Base-by-base conservation (phyloP, 1,140 invertebrate species). In the Orussus abietinus region DNA sequence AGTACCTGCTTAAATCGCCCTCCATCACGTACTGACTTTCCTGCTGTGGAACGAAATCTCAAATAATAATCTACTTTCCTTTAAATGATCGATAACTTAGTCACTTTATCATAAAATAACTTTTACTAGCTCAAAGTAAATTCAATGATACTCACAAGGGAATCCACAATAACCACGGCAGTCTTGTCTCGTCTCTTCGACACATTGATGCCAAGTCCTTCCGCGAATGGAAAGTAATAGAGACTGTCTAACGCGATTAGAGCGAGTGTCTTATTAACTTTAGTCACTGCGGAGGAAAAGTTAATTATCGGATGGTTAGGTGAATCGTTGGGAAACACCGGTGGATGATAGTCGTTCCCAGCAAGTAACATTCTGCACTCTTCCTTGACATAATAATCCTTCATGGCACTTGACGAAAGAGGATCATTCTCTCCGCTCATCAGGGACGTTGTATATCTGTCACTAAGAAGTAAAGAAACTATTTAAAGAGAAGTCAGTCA, bases 181-280 rank as follows among this genome's bases (percentile, higher is more conserved):
- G 84, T 85, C 62, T 79, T 81, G 53, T 86, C 78, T 30, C 69
- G 73, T 20, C 62, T 71, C 19, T 71, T 77, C 9, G 64, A 58
- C n/a, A 85, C 64, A 59, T 86, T 78, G 13, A 86, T 75, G 1
- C 86, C 86, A 17, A 92, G 72, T 17, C 77, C 76, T 57, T 87
- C 79, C 5, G 85, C 81, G 64, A 88, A 88, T 53, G 84, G 77
- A 44, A 78, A 78, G 56, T 84, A 86, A 18, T 76, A 55, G 3
- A 82, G 55, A 53, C 82, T 83, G 55, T 90, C 87, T 32, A 90
- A 76, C 1, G 83, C 83, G 20, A 87, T 57, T 42, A 90, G 79
- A 28, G 77, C 74, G 15, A 92, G 47, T 11, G 80, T 84, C 49
- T 71, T 72, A 60, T 91, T 91, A 1, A 69, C 76, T 32, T 59